These are phyloP conservation scores for Lathronympha strigana DNA, from an alignment of 2,888 invertebrate species.

Conservation along the genomic window DNA sequence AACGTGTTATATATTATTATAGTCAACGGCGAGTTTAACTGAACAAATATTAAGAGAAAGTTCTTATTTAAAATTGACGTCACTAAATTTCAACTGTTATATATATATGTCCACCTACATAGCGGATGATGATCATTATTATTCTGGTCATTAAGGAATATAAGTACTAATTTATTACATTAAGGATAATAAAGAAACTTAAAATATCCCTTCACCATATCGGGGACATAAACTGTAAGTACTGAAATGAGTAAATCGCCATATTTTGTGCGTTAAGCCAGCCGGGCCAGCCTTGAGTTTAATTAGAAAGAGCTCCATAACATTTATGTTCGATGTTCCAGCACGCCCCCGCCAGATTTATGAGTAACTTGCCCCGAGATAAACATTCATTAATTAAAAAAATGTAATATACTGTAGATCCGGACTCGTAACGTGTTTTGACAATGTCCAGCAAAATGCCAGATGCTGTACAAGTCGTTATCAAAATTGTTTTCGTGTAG, in stretches of 20 bases:
- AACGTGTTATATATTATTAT: too few species aligned
- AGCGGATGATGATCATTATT: too few species aligned
- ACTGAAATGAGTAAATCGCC: conserved; percentile 27
- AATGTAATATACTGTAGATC: conserved; percentile 67
- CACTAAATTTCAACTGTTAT: too few species aligned
- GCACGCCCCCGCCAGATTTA: conserved; percentile 80
- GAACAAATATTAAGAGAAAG: too few species aligned
- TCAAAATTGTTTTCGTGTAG: background rate
- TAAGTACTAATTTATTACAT: background rate
- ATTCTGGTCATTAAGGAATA: background rate
- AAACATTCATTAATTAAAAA: conserved; percentile 84
- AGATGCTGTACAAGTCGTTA: background rate
- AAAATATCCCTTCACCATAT: background rate
- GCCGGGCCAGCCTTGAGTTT: conserved; percentile 66
- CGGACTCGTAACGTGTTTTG: conserved; percentile 42
- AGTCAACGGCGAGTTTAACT: too few species aligned
- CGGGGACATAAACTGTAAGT: background rate
- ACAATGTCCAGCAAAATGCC: conserved; percentile 29
- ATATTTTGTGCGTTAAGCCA: conserved; percentile 46
- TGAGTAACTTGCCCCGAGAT: conserved; percentile 73
- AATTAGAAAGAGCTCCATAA: conserved; percentile 82
- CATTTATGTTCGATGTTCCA: conserved; percentile 74
- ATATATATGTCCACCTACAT: too few species aligned
- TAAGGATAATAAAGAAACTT: background rate
- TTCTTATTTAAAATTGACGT: too few species aligned